Evolutionary conservation across 1,140 invertebrate genomes (phyloP).

Genomic region (Ephestia elutella): DNA sequence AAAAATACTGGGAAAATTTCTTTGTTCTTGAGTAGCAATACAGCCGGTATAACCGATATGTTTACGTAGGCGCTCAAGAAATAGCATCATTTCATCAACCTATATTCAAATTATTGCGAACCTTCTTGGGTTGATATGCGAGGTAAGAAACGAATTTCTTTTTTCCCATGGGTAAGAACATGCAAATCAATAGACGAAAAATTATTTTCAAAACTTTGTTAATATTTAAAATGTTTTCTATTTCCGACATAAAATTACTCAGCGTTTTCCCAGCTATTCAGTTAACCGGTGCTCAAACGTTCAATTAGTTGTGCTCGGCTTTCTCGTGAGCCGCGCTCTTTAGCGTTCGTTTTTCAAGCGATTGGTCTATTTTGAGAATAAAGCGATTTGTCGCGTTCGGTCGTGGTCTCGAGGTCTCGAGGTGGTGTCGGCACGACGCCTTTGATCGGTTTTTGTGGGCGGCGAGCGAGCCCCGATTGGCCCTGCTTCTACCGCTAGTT

Average conservation of each 20-base stretch:
- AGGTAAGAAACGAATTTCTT: no score
- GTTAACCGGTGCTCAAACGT: constrained; percentile 23
- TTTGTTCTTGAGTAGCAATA: no score
- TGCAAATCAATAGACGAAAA: no score
- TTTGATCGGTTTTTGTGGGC: constrained; percentile 67
- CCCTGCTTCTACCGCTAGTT: constrained; percentile 36
- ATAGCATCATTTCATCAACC: no score
- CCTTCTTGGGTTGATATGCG: no score
- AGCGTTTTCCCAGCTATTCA: constrained; percentile 11
- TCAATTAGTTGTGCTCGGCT: constrained; percentile 46
- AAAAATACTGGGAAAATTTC: no score
- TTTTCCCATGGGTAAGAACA: no score
- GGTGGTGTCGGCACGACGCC: constrained; percentile 41
- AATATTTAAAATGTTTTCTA: background rate
- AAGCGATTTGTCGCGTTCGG: constrained; percentile 58
- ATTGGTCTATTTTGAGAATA: constrained; percentile 57
- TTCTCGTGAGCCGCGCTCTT: constrained; percentile 41
- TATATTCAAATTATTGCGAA: no score
- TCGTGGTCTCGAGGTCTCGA: constrained; percentile 9
- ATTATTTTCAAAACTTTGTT: no score
- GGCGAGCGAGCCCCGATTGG: constrained; percentile 39
- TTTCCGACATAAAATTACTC: background rate
- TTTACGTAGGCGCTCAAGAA: no score
- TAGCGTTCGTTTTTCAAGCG: constrained; percentile 41
- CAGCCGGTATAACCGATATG: no score